These are phyloP conservation scores for Passerina amoena DNA, from an alignment of 2,113 vertebrate genomes.

Conservation along the genomic window DNA sequence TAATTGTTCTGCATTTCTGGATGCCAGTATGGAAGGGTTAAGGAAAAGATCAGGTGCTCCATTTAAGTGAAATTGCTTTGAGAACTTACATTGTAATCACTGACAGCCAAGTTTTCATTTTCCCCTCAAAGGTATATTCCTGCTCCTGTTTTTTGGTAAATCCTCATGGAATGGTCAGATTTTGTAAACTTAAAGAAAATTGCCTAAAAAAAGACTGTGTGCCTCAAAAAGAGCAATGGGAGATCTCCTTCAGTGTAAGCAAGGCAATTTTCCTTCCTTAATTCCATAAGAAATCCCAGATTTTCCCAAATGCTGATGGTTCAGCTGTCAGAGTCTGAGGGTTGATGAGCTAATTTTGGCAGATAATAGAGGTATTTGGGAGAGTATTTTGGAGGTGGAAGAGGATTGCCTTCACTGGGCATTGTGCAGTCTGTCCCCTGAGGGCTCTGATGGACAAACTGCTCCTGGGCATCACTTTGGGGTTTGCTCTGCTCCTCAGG, in stretches of 20 bases:
- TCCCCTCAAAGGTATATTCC: neutral
- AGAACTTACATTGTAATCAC: neutral
- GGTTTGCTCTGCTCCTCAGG: neutral
- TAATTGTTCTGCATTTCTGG: neutral
- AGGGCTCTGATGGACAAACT: neutral
- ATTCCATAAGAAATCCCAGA: neutral
- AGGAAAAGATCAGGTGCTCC: neutral
- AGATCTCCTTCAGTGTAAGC: neutral
- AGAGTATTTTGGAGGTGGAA: neutral
- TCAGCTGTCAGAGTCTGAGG: neutral
- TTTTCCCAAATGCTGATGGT: neutral
- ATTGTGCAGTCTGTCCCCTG: neutral
- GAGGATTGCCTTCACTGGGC: neutral
- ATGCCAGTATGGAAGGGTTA: neutral
- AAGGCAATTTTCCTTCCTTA: neutral
- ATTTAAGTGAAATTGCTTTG: neutral
- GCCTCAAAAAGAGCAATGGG: neutral
- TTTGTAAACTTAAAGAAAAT: neutral
- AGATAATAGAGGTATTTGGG: neutral
- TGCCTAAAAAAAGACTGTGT: neutral
- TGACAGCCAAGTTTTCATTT: neutral
- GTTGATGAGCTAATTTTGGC: neutral
- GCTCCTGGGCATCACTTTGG: neutral
- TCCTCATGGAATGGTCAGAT: neutral
- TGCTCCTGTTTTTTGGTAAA: neutral